These are phyloP conservation scores for Pangasius krempfi DNA, from an alignment of 2,797 vertebrate genomes.

Conservation along the genomic window DNA sequence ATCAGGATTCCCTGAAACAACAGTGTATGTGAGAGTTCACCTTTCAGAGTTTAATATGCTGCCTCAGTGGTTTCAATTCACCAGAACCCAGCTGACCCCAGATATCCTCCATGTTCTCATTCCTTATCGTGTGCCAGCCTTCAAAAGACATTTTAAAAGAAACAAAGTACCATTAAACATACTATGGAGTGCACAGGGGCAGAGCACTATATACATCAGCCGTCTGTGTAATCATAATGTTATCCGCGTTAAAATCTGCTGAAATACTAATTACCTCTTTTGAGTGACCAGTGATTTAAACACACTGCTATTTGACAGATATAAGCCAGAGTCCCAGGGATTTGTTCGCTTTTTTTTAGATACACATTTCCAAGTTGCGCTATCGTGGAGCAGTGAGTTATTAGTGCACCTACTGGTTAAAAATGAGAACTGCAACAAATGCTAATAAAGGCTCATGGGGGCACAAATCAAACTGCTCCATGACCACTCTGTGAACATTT, in stretches of 20 bases:
- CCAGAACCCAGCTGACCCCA: background rate
- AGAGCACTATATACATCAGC: background rate
- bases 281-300: background rate
- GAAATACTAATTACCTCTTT: background rate
- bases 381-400: background rate
- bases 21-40: background rate
- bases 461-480: too few species aligned
- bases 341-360: background rate
- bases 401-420: background rate
- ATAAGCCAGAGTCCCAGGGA: background rate
- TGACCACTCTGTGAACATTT: background rate
- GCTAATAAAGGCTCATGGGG: too few species aligned
- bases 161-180: background rate
- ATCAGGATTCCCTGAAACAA: slow-evolving; percentile 87
- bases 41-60: background rate
- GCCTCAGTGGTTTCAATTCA: background rate
- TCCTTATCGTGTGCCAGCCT: background rate
- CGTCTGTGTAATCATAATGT: too few species aligned
- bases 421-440: too few species aligned
- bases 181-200: background rate
- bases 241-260: background rate
- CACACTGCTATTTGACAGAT: background rate
- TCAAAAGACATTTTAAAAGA: background rate
- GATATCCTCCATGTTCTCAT: background rate
- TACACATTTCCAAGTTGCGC: background rate